Percentiles rank a stretch among this genome's conserved stretches.
phyloP scores from a whole-genome alignment of 2,888 invertebrate genomes.

The Sarcophaga caerulescens region DNA sequence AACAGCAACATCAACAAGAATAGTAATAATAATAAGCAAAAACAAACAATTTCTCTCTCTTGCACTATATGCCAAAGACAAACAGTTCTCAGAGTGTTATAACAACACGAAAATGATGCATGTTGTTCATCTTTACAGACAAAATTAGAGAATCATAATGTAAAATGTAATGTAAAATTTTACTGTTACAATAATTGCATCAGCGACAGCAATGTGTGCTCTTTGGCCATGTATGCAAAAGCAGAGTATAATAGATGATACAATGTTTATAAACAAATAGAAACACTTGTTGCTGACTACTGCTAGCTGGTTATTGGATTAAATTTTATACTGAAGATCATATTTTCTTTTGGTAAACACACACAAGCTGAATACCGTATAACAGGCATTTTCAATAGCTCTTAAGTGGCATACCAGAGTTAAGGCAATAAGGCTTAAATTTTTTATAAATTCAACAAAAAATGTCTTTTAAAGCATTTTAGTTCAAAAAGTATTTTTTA shows the following conservation, averaged over 20 bases:
- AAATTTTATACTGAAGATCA: no score
- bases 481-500: no score
- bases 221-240: not conserved
- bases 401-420: no score
- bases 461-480: no score
- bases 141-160: not conserved
- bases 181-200: not conserved
- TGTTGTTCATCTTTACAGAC: not conserved
- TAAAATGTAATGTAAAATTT: not conserved
- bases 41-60: not conserved
- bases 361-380: no score
- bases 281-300: constrained; percentile 4
- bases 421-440: no score
- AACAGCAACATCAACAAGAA: not conserved
- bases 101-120: not conserved
- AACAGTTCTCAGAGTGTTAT: not conserved
- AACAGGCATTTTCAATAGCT: no score
- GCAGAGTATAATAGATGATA: not conserved
- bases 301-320: no score
- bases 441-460: no score
- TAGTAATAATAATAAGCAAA: not conserved
- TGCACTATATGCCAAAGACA: no score
- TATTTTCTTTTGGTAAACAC: no score
- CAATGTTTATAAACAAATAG: not conserved
- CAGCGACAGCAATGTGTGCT: not conserved